Base-by-base conservation (phyloP, 1,140 invertebrate genomes). In the Bombus haemorrhoidalis region DNA sequence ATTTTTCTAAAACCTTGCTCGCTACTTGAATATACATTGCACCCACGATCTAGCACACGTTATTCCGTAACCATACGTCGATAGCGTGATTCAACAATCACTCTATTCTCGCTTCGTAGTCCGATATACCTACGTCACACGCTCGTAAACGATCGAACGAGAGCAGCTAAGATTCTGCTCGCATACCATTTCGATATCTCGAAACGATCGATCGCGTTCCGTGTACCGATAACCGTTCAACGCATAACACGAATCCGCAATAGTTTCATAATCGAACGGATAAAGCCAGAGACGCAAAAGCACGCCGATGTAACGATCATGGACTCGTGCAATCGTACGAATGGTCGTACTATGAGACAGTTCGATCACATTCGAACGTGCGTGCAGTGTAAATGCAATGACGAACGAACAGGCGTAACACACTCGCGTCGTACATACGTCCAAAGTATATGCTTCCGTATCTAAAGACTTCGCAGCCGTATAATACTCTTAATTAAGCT, bases 401-500 rank as follows among this genome's bases (percentile, higher is more conserved):
- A 69, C 37, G 57, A 47, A 85, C 59, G 87, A 34, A 77, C 68
- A 75, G 39, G 10, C 32, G 74, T 73, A 73, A 59, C 37, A 73
- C 76, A 84, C 41, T 57, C 78, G 66, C 37, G 53, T 86, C 37
- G 37, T 84, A 64, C 47, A 77, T 83, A 91, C 89, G 89, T 90
- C 89, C 89, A 92, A 91, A 89, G 57, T 89, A 91, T 90, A 93
- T 93, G 93, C 93, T 93, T 94, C 92, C 92, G 92, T 92, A 93
- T 93, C 86, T 91, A 92, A 93, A 93, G 93, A 93, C 91, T 92
- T 90, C 91, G 90, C 92, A 93, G 91, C 90, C 89, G 87, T 92
- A 83, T 91, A 93, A 89, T 92, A 92, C 90, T 93, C 91, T 62
- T 92, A 92, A 91, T 89, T 93, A 92, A 91, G 88, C 92, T 93